Base-by-base conservation (phyloP, 2,888 invertebrate species). In the Drosophila melanosoma region DNA sequence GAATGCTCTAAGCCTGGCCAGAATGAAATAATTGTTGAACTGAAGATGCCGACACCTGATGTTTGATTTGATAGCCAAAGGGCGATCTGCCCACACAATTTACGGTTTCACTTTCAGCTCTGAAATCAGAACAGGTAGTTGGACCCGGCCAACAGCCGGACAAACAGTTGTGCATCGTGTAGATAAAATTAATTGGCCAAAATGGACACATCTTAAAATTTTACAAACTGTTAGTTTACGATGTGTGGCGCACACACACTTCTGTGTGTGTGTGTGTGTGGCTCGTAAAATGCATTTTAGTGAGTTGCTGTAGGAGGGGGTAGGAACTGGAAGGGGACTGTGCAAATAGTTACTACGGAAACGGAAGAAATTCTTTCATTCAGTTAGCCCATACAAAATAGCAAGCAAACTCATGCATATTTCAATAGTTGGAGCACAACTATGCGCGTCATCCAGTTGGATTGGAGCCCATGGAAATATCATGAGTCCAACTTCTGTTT, bases 41-140 rank as follows among this genome's bases (percentile, higher is more conserved):
- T 67, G 63, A 62, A 76, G 69, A 74, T 57, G 79, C 90, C 86
- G 85, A 79, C 90, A 91, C 91, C 91, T 91, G 91, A 91, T 91
- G 91, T 83, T 84, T 89, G 86, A 86, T 87, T 75, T 85, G 78
- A 78, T 83, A 77, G 74, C 80, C 76, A 59, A 26, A 66, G 61
- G 71, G 66, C 78, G 65, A 60, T 56, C 6, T 38, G 33, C 66
- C 70, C 58, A 66, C 59, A 17, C 20, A 83, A 91, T 83, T 83
- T 79, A 84, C 82, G 89, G 90, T 91, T 91, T 91, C 91, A 91
- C 91, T 91, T 91, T 91, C 90, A 74, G 75, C 60, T 69, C 64
- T 76, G 66, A 91, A 91, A 91, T 92, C 91, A 91, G 84, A 91
- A 91, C 91, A 91, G 91, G 91, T 91, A 91, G 70, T 12, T 11